These are phyloP conservation scores for Campoletis sonorensis DNA, from an alignment of 1,140 invertebrate species.

Conservation along the genomic window DNA sequence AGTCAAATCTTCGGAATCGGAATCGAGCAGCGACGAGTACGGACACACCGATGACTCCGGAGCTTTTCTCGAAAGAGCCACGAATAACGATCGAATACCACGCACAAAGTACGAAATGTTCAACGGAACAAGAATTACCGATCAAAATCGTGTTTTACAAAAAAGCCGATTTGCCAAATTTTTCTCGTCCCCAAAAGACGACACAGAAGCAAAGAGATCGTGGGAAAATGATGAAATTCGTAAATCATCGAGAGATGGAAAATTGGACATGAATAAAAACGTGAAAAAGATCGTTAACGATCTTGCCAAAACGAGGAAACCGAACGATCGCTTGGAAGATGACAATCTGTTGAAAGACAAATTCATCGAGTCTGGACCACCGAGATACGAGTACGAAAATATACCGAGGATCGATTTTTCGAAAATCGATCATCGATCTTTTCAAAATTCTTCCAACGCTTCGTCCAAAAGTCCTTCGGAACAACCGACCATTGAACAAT, in stretches of 20 bases:
- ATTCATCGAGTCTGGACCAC: slow-evolving; percentile 49
- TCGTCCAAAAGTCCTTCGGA: background rate
- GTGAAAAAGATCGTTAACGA: slow-evolving; percentile 46
- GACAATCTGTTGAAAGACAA: slow-evolving; percentile 54
- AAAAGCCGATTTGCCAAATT: slow-evolving; percentile 71
- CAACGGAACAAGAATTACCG: slow-evolving; percentile 48
- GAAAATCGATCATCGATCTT: slow-evolving; percentile 67
- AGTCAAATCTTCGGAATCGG: slow-evolving; percentile 73
- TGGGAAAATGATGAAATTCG: slow-evolving; percentile 46
- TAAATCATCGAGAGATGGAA: slow-evolving; percentile 38
- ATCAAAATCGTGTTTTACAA: slow-evolving; percentile 52
- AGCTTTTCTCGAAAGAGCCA: slow-evolving; percentile 70
- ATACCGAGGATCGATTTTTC: slow-evolving; percentile 74
- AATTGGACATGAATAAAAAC: slow-evolving; percentile 66
- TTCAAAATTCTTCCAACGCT: slow-evolving; percentile 49
- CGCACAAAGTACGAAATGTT: slow-evolving; percentile 51
- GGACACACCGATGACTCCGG: slow-evolving; percentile 74
- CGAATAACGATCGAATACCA: slow-evolving; percentile 61
- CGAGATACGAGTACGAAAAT: slow-evolving; percentile 73
- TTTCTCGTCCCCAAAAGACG: slow-evolving; percentile 67
- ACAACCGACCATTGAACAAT: slow-evolving; percentile 71
- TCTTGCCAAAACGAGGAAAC: slow-evolving; percentile 46
- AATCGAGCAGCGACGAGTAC: slow-evolving; percentile 72
- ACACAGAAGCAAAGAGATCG: slow-evolving; percentile 51
- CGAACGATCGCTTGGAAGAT: slow-evolving; percentile 44